Evolutionary conservation across 30 jellyfish, hydroid and myxozoan genomes (phyloP), one percentile per base, ranked within the genome.

Genomic region (Morbakka virulenta): DNA sequence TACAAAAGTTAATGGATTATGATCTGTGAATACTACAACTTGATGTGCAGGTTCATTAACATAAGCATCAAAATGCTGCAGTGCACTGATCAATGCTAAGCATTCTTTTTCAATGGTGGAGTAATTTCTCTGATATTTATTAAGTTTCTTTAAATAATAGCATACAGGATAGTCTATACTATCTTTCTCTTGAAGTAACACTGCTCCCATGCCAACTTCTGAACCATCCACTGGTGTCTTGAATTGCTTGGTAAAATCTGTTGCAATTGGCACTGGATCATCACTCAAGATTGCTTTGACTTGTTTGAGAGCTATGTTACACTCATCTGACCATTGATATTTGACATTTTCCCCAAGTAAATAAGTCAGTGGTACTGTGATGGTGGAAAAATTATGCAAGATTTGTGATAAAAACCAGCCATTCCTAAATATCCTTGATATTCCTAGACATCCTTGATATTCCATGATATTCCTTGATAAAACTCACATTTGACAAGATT

Each of bases 401-500:
- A n/a, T n/a, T n/a, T n/a, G n/a, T n/a, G n/a, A n/a, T n/a, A n/a
- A n/a, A n/a, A n/a, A n/a, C n/a, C n/a, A n/a, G n/a, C n/a, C n/a
- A n/a, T n/a, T n/a, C n/a, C n/a, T n/a, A n/a, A n/a, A n/a, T n/a
- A n/a, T n/a, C n/a, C n/a, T n/a, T n/a, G n/a, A n/a, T n/a, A n/a
- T n/a, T n/a, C n/a, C n/a, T n/a, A n/a, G n/a, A n/a, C n/a, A n/a
- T n/a, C n/a, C n/a, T n/a, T n/a, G n/a, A n/a, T n/a, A n/a, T n/a
- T n/a, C n/a, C n/a, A n/a, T n/a, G n/a, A n/a, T n/a, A n/a, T n/a
- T n/a, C n/a, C n/a, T n/a, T n/a, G 33, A 65, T n/a, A 68, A 61
- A 80, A 80, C 34, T 51, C 78, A 48, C 91, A 80, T 53, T 81
- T 71, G n/a, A n/a, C n/a, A n/a, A n/a, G n/a, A n/a, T n/a, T n/a